phyloP scores from a whole-genome alignment of 2,888 invertebrate species.

The Plagodis dolabraria region DNA sequence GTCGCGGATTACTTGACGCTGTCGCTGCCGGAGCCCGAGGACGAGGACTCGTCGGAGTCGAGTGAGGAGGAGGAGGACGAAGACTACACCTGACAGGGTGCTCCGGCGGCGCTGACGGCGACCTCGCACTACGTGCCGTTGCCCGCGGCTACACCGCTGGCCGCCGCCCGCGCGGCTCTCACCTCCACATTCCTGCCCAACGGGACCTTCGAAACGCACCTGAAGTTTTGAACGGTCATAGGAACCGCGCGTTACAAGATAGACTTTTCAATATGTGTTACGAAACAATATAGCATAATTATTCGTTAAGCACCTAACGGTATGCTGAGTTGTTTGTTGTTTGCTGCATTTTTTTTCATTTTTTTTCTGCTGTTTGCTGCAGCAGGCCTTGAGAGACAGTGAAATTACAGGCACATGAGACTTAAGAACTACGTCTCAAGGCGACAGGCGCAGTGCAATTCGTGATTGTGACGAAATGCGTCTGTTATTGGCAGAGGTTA shows the following conservation, averaged over 20 bases:
- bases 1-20: constrained; percentile 84
- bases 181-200: constrained; percentile 64
- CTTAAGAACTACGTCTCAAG: no score
- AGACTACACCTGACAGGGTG: constrained; percentile 72
- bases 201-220: constrained; percentile 46
- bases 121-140: constrained; percentile 68
- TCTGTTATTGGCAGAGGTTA: no score
- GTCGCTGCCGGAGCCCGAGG: constrained; percentile 74
- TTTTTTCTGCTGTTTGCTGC: no score
- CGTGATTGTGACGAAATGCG: no score
- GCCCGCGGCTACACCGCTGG: constrained; percentile 58
- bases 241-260: background rate
- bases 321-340: no score
- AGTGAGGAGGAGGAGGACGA: constrained; percentile 71
- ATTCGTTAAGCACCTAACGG: no score
- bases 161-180: constrained; percentile 38
- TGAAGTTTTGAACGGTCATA: constrained; percentile 48
- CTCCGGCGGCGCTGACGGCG: constrained; percentile 33
- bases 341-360: no score
- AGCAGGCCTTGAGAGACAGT: no score
- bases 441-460: no score
- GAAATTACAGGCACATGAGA: no score
- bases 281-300: no score
- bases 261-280: no score
- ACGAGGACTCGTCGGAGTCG: constrained; percentile 64